phyloP scores from a whole-genome alignment of 2,113 vertebrate species.

The Coregonus clupeaformis region DNA sequence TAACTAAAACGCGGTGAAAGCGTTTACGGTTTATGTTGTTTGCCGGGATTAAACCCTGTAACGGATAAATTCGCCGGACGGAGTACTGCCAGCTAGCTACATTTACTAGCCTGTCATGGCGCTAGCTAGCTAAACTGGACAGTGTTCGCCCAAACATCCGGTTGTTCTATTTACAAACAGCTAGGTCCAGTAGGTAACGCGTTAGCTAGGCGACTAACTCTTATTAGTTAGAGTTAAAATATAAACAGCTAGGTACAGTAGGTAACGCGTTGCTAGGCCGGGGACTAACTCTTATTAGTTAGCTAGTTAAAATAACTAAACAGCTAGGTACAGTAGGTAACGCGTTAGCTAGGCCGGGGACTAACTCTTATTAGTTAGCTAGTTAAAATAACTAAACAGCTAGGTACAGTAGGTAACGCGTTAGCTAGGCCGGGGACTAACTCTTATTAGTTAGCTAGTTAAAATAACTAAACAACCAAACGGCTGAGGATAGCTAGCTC shows the following conservation, averaged over 20 bases:
- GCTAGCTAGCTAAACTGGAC: neutral
- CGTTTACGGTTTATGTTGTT: constrained; percentile 39
- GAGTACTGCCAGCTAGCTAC: neutral
- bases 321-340: no score
- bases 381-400: no score
- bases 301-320: no score
- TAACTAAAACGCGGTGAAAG: constrained; percentile 30
- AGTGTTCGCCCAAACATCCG: constrained; percentile 64
- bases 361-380: no score
- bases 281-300: no score
- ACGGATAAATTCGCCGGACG: neutral
- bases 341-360: constrained; percentile 35
- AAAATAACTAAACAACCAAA: neutral
- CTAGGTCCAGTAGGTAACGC: no score
- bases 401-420: neutral
- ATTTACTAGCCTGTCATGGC: neutral
- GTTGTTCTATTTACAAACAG: constrained; percentile 62
- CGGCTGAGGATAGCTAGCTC: neutral
- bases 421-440: neutral
- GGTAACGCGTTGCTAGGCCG: no score
- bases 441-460: neutral
- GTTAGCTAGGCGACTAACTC: no score
- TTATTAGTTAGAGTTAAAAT: no score
- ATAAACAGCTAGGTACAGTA: no score
- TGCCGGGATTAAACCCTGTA: neutral